Base-by-base conservation (phyloP, 2,888 invertebrate species). In the Subacronicta megacephala region DNA sequence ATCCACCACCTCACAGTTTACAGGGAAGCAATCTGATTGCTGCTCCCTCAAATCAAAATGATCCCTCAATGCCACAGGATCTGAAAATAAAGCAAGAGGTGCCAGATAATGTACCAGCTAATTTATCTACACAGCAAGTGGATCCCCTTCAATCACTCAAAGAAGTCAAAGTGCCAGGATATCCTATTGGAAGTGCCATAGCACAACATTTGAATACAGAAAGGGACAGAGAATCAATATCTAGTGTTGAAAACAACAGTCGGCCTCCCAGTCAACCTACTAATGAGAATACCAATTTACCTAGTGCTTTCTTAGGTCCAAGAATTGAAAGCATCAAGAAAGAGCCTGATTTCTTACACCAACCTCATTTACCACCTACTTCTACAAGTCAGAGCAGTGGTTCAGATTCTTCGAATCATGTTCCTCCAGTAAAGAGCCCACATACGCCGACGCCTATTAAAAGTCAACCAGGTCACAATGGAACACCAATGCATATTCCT, bases 81-180 rank as follows among this genome's bases (percentile, higher is more conserved):
- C 82, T 95, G 51, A 95, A 95, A 83, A 95, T 94, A 26, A 94
- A 95, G 73, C 91, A 94, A 90, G 89, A 95, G 93, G 80, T 95
- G 77, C 93, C 95, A 62, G 94, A 94, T 64, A 90, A 84, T 67
- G 85, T 93, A 77, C 91, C 95, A 58, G 92, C 93, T 45, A 94
- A 94, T 78, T 79, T 94, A 37, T 94, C 95, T 37, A 94, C 95
- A 42, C 95, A 95, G 62, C 88, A 90, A 55, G 90, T 93, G 20
- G 97, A 97, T 92, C 97, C 97, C 3, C 83, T 97, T 65, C 97
- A 97, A 80, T 97, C 97, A 70, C 89, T 97, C 7, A 96, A 97
- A 82, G 97, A 97, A 85, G 97, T 97, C 0, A 97, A 97, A 94
- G 97, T 97, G 7, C 96, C 96, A 35, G 96, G 96, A 31, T 96